phyloP scores from a whole-genome alignment of 2,797 vertebrate species.

The Manis javanica region DNA sequence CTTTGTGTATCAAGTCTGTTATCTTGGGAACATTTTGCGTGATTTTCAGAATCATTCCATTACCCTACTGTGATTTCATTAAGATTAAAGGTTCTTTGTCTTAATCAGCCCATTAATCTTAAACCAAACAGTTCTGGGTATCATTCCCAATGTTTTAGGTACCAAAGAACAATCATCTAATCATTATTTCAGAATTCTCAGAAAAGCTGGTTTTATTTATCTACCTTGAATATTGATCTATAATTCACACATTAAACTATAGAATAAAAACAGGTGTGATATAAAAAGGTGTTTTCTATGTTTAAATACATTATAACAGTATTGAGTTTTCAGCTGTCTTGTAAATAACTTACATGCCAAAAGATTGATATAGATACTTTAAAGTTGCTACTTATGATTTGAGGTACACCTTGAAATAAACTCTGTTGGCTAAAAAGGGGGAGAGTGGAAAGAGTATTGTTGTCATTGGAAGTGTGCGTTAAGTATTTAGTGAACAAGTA shows the following conservation, averaged over 20 bases:
- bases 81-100: constrained; percentile 41
- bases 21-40: constrained; percentile 45
- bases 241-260: constrained; percentile 40
- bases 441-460: not conserved
- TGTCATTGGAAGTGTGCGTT: not conserved
- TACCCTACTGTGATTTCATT: constrained; percentile 41
- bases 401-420: constrained; percentile 37
- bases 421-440: not conserved
- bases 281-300: not conserved
- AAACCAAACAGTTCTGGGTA: constrained; percentile 8
- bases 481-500: constrained; percentile 53
- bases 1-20: not conserved
- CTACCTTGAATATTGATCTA: not conserved
- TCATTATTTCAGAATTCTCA: constrained; percentile 41
- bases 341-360: constrained; percentile 32
- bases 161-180: constrained; percentile 46
- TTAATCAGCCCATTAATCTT: constrained; percentile 23
- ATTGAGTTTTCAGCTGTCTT: constrained; percentile 33
- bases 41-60: constrained; percentile 58
- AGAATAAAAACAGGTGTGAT: constrained; percentile 43
- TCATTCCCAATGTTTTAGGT: not conserved
- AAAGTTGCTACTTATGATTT: constrained; percentile 49
- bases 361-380: constrained; percentile 2
- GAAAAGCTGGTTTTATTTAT: constrained; percentile 28
- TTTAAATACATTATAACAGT: constrained; percentile 37